A percentile compares a stretch with the other conserved stretches of the same genome.
Evolutionary conservation across 2,797 vertebrate species (phyloP).

Genomic region (Aphelocoma californica): DNA sequence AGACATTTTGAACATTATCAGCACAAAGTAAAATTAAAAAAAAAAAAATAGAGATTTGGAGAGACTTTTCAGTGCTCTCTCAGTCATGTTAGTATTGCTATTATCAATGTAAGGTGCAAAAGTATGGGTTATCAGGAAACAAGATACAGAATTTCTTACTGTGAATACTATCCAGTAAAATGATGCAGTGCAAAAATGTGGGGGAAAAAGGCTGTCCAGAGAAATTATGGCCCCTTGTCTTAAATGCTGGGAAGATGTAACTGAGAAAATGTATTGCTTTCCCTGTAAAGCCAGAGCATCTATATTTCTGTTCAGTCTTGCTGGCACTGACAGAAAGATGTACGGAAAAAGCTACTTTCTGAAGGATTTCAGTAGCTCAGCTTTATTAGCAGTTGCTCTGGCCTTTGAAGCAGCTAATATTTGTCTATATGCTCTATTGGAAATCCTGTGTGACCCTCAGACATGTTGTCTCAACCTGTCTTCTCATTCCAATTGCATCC

Average conservation of each 20-base stretch:
- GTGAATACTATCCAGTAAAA: background rate
- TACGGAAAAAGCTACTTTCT: background rate
- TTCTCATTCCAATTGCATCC: background rate
- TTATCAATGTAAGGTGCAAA: background rate
- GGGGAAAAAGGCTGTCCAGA: background rate
- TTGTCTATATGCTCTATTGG: background rate
- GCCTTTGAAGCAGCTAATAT: background rate
- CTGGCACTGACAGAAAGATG: background rate
- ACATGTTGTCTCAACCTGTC: background rate
- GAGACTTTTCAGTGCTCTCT: background rate
- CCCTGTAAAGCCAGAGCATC: background rate
- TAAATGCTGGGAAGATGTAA: background rate
- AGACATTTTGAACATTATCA: background rate
- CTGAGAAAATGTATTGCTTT: background rate
- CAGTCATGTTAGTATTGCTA: background rate
- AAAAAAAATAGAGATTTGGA: rapidly evolving
- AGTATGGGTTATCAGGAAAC: background rate
- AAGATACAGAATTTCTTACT: background rate
- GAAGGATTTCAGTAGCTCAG: background rate
- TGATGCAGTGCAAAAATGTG: background rate
- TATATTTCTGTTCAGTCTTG: background rate
- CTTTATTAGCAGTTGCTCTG: background rate
- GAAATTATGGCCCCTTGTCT: background rate
- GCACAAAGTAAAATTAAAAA: background rate
- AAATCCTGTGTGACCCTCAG: background rate